These are phyloP conservation scores for Drosophila quinaria DNA, from an alignment of 2,888 invertebrate genomes.

Conservation along the genomic window DNA sequence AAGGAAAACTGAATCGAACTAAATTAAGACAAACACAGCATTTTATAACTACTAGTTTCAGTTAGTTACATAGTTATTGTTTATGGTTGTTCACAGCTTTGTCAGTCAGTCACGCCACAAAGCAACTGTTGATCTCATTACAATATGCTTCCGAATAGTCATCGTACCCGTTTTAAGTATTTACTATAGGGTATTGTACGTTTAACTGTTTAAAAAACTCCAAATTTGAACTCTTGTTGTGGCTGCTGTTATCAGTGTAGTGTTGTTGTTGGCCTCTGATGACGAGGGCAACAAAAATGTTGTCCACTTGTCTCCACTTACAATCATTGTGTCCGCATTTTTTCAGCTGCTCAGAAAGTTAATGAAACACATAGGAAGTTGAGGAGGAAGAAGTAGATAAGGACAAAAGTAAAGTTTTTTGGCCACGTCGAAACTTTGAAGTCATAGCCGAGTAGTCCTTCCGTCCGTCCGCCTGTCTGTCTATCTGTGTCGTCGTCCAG, in stretches of 20 bases:
- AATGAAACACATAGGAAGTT: background rate
- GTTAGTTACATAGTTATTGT: conserved; percentile 13
- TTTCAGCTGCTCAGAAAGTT: background rate
- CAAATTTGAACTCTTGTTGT: conserved; percentile 33
- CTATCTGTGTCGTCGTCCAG: conserved; percentile 1
- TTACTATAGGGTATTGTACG: conserved; percentile 1
- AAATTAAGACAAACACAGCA: conserved; percentile 34
- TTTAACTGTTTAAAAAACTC: conserved; percentile 13
- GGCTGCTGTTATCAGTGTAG: conserved; percentile 17
- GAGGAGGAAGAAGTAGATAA: background rate
- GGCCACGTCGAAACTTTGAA: conserved; percentile 35
- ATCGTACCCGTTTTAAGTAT: background rate
- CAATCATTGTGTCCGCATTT: conserved; percentile 8
- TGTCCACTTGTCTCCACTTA: conserved; percentile 37
- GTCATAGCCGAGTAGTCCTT: conserved; percentile 25
- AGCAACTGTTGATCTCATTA: too few relatives aligned
- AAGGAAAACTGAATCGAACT: conserved; percentile 14
- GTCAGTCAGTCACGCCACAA: conserved; percentile 15
- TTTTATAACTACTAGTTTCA: conserved; percentile 15
- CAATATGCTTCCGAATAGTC: conserved; percentile 14
- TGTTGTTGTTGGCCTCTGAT: conserved; percentile 16
- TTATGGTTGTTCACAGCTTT: conserved; percentile 28
- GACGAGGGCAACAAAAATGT: conserved; percentile 42
- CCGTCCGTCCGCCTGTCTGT: conserved; percentile 9
- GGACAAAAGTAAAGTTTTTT: conserved; percentile 38